Evolutionary conservation across 2,113 vertebrate species (phyloP), one percentile per base, ranked within the genome.

Genomic region (Zosterops japonicus): DNA sequence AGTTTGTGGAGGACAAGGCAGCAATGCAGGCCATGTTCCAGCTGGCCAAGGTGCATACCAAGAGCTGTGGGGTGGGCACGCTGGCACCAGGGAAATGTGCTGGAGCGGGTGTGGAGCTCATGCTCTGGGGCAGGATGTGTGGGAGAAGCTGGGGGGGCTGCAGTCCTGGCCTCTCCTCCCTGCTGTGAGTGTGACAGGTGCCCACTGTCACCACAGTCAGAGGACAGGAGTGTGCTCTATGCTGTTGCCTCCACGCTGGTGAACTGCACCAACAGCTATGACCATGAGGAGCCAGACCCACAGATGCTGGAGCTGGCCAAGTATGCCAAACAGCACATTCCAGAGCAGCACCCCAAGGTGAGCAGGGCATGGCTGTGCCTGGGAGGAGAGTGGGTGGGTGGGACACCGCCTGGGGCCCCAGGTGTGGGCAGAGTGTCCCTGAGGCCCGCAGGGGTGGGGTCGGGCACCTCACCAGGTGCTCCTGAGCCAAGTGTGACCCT

Each of bases 221-320:
- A 99, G 81, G 99, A 99, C 94, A 99, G 98, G 97, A 99, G 98
- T 0, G 99, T 99, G 85, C 98, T 99, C 52, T 99, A 99, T 11
- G 99, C 99, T 0, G 98, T 99, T 13, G 98, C 99, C 81, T 99
- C 99, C 12, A 99, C 98, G 0, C 97, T 99, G 57, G 99, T 99
- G 41, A 99, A 99, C 94, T 99, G 99, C 96, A 99, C 99, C 85
- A 99, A 99, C 97, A 99, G 99, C 97, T 99, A 99, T 0, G 99
- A 99, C 67, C 98, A 98, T 0, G 98, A 99, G 94, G 99, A 99
- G 80, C 99, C 98, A 0, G 99, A 99, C 93, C 98, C 99, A 5
- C 99, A 99, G 97, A 98, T 99, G 98, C 98, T 99, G 94, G 99
- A 99, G 97, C 97, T 99, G 93, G 99, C 99, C 69, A 99, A 99